A percentile compares a stretch with the other conserved stretches of the same genome.
Evolutionary conservation across 2,113 vertebrate species (phyloP).

Genomic region (Tautogolabrus adspersus): DNA sequence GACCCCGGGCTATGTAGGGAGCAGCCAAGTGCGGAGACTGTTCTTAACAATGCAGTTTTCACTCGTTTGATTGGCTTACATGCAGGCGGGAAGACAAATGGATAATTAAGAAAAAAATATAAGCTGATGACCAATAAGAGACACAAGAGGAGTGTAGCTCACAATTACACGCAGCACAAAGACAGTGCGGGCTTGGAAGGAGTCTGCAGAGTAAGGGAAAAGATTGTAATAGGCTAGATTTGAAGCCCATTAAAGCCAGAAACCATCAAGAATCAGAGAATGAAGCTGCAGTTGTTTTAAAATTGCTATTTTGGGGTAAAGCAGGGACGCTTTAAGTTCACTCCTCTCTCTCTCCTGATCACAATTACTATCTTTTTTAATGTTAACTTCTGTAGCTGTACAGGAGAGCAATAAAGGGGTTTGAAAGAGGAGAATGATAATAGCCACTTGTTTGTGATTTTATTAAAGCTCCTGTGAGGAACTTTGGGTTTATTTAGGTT

Average conservation of each 20-base stretch:
- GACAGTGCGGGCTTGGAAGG: slow-evolving; percentile 7
- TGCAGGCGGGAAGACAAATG: slow-evolving; percentile 29
- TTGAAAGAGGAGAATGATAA: slow-evolving; percentile 41
- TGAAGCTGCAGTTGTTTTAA: slow-evolving; percentile 54
- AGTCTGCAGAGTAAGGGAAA: slow-evolving; percentile 14
- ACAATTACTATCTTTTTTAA: background rate
- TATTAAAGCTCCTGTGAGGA: too few species aligned
- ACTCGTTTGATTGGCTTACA: slow-evolving; percentile 56
- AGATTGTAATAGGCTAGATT: slow-evolving; percentile 23
- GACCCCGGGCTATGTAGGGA: slow-evolving; percentile 69
- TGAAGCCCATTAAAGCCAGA: slow-evolving; percentile 43
- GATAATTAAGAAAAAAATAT: slow-evolving; percentile 51
- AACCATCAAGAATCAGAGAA: slow-evolving; percentile 51
- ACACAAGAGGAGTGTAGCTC: slow-evolving; percentile 28
- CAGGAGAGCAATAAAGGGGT: slow-evolving; percentile 1
- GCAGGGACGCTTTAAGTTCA: slow-evolving; percentile 10
- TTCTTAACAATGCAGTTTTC: slow-evolving; percentile 76
- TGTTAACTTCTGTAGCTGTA: too few species aligned
- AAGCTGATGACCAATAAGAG: slow-evolving; percentile 48
- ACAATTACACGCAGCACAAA: slow-evolving; percentile 26
- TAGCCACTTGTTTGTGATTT: slow-evolving; percentile 46
- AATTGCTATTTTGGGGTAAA: slow-evolving; percentile 24
- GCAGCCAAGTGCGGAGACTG: slow-evolving; percentile 65
- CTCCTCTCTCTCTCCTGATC: slow-evolving; percentile 1
- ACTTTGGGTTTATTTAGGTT: too few species aligned